These are phyloP conservation scores for Temnothorax curvispinosus DNA, from an alignment of 1,140 invertebrate species.

Conservation along the genomic window DNA sequence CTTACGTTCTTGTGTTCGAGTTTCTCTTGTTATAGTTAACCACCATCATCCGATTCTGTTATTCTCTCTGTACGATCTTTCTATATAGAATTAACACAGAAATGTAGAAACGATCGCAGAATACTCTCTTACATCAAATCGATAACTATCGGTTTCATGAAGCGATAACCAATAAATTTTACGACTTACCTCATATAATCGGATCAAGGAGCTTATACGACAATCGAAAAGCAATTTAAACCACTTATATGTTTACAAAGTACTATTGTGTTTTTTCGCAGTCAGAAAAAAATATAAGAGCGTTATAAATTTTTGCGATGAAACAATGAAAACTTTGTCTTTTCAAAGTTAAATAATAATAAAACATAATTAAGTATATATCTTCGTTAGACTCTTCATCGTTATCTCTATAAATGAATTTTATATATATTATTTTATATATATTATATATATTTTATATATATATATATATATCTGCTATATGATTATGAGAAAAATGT, in stretches of 20 bases:
- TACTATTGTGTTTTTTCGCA: background rate
- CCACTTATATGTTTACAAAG: conserved; percentile 23
- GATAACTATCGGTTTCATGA: conserved; percentile 21
- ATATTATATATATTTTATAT: too few species aligned
- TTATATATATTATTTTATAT: background rate
- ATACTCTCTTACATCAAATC: conserved; percentile 24
- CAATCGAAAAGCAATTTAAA: conserved; percentile 42
- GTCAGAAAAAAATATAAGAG: background rate
- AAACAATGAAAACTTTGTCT: background rate
- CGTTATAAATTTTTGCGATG: background rate
- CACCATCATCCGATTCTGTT: conserved; percentile 18
- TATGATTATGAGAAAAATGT: background rate
- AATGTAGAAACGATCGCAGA: background rate
- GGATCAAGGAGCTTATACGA: conserved; percentile 40
- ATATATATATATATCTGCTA: too few species aligned
- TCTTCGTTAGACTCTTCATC: background rate
- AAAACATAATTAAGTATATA: background rate
- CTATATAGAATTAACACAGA: conserved; percentile 14
- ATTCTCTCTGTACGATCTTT: background rate
- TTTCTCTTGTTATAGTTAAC: conserved; percentile 17
- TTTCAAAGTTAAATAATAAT: background rate
- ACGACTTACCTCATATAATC: conserved; percentile 50
- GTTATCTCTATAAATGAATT: conserved; percentile 25
- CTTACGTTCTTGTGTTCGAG: background rate
- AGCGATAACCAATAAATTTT: conserved; percentile 57